These are phyloP conservation scores for Opisthocomus hoazin DNA, from an alignment of 2,113 vertebrate genomes.

Conservation along the genomic window DNA sequence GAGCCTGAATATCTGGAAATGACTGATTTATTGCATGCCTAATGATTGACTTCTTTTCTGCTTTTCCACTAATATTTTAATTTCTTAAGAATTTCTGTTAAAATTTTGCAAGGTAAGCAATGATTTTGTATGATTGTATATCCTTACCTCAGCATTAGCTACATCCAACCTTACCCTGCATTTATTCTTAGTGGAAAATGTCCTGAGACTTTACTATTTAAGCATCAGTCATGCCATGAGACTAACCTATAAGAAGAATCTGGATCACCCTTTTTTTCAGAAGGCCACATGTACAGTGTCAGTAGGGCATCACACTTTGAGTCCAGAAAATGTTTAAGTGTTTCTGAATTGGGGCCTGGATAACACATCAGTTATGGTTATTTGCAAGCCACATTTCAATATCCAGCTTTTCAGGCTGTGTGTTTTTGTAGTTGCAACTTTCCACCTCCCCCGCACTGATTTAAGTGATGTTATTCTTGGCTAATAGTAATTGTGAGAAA, in stretches of 20 bases:
- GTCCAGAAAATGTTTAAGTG: background rate
- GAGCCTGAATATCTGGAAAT: background rate
- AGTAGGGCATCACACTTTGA: background rate
- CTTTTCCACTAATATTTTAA: background rate
- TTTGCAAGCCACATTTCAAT: conserved; percentile 40
- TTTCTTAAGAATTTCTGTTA: background rate
- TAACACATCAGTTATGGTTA: background rate
- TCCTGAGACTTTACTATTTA: background rate
- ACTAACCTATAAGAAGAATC: background rate
- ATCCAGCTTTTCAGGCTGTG: conserved; percentile 38
- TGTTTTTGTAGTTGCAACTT: conserved; percentile 55
- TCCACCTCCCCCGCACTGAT: conserved; percentile 52
- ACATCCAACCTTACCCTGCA: background rate
- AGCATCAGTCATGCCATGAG: background rate
- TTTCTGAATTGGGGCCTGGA: background rate
- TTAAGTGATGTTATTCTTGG: conserved; percentile 66
- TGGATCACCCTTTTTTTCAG: background rate
- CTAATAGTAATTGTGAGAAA: conserved; percentile 67
- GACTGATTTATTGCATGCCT: background rate
- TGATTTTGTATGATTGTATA: background rate
- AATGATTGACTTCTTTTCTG: background rate
- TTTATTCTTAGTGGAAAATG: background rate
- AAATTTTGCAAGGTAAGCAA: background rate
- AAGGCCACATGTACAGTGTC: background rate
- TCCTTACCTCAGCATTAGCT: background rate